Conservation (phyloP, 1,140 invertebrate species). For the Drosophila rufa region DNA sequence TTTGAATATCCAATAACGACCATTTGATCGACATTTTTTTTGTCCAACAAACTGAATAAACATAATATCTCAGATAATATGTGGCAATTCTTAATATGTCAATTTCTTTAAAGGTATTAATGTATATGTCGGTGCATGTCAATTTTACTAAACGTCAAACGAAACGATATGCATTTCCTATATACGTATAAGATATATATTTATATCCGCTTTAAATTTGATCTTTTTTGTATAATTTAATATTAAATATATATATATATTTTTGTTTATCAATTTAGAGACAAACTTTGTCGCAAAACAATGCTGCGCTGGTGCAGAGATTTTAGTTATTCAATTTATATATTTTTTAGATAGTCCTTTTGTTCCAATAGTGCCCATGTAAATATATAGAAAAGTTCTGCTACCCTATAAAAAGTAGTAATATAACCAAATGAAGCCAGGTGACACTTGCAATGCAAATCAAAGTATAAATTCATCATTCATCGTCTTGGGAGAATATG, state of each 20-base stretch:
- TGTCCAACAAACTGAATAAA: conserved; percentile 47
- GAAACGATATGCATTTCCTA: conserved; percentile 71
- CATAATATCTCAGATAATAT: conserved; percentile 62
- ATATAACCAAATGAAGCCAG: conserved; percentile 21
- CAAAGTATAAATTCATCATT: conserved; percentile 19
- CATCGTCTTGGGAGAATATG: conserved; percentile 16
- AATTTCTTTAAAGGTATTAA: conserved; percentile 15
- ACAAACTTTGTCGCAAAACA: conserved; percentile 23
- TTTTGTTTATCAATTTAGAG: conserved; percentile 21
- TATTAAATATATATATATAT: conserved; percentile 34
- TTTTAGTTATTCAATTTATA: not conserved
- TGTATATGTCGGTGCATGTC: conserved; percentile 34
- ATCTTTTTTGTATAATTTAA: conserved; percentile 11
- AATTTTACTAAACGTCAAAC: conserved; percentile 76
- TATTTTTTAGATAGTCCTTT: conserved; percentile 25
- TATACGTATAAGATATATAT: conserved; percentile 29
- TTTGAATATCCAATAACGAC: conserved; percentile 40
- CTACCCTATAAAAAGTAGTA: conserved; percentile 5
- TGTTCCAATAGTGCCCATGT: conserved; percentile 45
- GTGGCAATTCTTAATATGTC: conserved; percentile 39
- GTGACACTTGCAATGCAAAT: conserved; percentile 50
- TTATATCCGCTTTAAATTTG: conserved; percentile 7
- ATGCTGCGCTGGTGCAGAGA: conserved; percentile 13
- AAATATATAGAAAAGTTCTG: conserved; percentile 53
- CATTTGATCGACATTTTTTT: conserved; percentile 20